Base-by-base conservation (phyloP, 1,140 invertebrate species). In the Rhopalosiphum maidis region DNA sequence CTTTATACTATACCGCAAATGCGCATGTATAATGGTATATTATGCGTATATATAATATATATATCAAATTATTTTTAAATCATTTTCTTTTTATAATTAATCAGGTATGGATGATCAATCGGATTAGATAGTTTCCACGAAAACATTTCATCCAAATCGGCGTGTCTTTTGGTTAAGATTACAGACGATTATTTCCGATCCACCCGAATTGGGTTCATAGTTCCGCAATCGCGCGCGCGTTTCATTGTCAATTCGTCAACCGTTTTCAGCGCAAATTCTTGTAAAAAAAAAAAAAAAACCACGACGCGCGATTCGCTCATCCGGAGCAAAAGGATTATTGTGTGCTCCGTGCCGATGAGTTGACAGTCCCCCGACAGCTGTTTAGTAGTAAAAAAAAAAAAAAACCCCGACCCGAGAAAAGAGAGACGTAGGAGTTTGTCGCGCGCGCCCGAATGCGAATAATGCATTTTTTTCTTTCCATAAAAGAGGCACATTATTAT, bases 271-370 rank as follows among this genome's bases (percentile, higher is more conserved):
- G 88, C 88, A 23, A n/a, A 89, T 89, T 89, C 51, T 1, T 54
- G 30, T 88, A 88, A 91, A 77, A 91, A 91, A 83, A 82, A 82
- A 35, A 35, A 77, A 25, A 92, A 48, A 51, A 92, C 35, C 21
- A 25, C 89, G 37, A 77, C n/a, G 68, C 77, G 46, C 60, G 91
- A 83, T 83, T 91, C 48, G 91, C 54, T 92, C 91, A 83, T 83
- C 91, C 91, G 91, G 91, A 92, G 91, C 91, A 92, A 92, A 92
- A 92, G 91, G 91, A 92, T 92, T 92, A 92, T 82, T 37, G 9
- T 82, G 77, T 51, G 91, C 90, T 25, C 23, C n/a, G 90, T 43
- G 90, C 46, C 68, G 83, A 92, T 30, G 77, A 83, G 91, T 92
- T 92, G 91, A 92, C 91, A 92, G 91, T 85, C 91, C 41, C 91